Conservation (phyloP, 2,113 vertebrate genomes). For the Coreoperca whiteheadi region DNA sequence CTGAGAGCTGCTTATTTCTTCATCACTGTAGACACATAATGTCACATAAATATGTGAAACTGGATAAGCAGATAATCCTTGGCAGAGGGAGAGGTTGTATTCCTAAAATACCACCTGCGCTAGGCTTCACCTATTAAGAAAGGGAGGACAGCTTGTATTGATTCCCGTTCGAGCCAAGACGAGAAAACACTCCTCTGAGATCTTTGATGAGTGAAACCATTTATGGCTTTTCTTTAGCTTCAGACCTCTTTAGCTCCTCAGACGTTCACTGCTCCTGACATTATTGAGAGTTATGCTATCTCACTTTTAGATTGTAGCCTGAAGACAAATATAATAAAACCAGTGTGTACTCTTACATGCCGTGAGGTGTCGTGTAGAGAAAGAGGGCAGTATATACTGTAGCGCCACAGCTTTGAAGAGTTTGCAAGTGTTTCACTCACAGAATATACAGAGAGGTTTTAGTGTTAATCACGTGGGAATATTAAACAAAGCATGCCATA, state of each 20-base stretch:
- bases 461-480: conserved; percentile 19
- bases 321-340: conserved; percentile 27
- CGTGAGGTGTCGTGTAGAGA: conserved; percentile 4
- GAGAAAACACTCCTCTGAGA: conserved; percentile 60
- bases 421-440: background rate
- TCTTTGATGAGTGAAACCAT: conserved; percentile 65
- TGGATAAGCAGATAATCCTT: conserved; percentile 42
- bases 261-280: conserved; percentile 30
- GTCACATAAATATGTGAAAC: conserved; percentile 36
- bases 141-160: conserved; percentile 40
- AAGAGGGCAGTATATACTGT: background rate
- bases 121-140: conserved; percentile 18
- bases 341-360: conserved; percentile 7
- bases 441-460: conserved; percentile 2
- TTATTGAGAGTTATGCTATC: conserved; percentile 33
- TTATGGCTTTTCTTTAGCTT: conserved; percentile 58
- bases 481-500: conserved; percentile 34
- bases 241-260: conserved; percentile 46
- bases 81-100: background rate
- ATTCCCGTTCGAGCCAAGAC: conserved; percentile 44
- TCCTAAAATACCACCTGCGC: conserved; percentile 37
- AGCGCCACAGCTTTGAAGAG: conserved; percentile 11
- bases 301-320: conserved; percentile 28
- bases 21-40: background rate
- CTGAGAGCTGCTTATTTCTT: conserved; percentile 21